Percentiles rank a stretch among this genome's conserved stretches.
Conservation (phyloP, 2,797 vertebrate genomes). For the Oophaga sylvatica region DNA sequence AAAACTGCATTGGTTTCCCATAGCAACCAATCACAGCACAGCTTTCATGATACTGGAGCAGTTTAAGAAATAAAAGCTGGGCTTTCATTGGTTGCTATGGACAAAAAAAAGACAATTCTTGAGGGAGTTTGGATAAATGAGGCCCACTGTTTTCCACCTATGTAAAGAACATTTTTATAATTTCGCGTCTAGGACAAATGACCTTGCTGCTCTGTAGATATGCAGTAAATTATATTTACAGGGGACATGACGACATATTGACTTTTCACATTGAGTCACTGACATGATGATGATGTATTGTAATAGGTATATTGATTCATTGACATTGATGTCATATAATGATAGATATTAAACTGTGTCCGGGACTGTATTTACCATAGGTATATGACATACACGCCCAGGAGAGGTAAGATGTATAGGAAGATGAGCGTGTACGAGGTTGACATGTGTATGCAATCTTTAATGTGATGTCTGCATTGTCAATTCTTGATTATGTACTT, state of each 20-base stretch:
- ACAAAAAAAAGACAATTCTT: too few species aligned
- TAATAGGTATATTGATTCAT: conserved; percentile 10
- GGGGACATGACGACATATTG: background rate
- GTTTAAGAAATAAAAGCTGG: too few species aligned
- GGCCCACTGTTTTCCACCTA: background rate
- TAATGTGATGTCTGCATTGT: background rate
- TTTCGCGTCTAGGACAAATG: background rate
- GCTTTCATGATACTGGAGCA: too few species aligned
- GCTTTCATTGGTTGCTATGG: too few species aligned
- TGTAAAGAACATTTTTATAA: background rate
- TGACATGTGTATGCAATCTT: background rate
- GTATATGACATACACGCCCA: background rate
- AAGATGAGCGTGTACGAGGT: background rate
- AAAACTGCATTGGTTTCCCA: too few species aligned
- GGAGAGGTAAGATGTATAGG: background rate
- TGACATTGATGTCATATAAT: conserved; percentile 8
- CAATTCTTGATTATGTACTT: background rate
- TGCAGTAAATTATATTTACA: conserved; percentile 5
- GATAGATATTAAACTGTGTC: conserved; percentile 7
- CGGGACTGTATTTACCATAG: background rate
- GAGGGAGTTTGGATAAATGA: background rate
- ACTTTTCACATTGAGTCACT: background rate
- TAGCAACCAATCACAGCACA: too few species aligned
- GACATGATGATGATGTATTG: background rate
- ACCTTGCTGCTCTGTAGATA: background rate